Percentiles rank a stretch among this genome's conserved stretches.
phyloP scores from a whole-genome alignment of 2,113 vertebrate genomes.

The Pipra filicauda region DNA sequence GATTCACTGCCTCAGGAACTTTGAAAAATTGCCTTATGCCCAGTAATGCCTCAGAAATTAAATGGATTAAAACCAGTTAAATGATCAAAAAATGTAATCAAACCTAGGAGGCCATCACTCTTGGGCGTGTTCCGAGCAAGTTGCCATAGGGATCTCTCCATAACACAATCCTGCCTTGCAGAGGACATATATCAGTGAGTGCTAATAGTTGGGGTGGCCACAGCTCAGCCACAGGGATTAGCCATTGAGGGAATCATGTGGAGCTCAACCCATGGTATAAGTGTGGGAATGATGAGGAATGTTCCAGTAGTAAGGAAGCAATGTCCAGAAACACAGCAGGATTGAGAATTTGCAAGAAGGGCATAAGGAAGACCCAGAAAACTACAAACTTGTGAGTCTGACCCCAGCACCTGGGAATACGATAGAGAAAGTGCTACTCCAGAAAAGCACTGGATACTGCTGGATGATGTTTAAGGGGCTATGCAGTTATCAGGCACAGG shows the following conservation, averaged over 20 bases:
- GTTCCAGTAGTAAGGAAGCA: not conserved
- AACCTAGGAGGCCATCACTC: not conserved
- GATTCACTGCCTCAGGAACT: not conserved
- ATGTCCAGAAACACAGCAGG: accelerated
- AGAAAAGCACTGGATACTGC: not conserved
- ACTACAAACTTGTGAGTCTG: no score
- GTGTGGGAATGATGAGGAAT: not conserved
- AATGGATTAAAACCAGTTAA: conserved; percentile 30
- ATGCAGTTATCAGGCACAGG: not conserved
- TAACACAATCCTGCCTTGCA: not conserved
- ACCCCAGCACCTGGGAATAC: not conserved
- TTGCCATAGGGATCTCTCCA: conserved; percentile 11
- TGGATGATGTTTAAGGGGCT: not conserved
- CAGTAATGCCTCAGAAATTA: conserved; percentile 18
- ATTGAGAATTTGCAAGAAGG: not conserved
- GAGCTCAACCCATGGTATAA: accelerated
- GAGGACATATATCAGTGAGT: not conserved
- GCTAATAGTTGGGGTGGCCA: accelerated
- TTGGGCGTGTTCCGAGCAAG: not conserved
- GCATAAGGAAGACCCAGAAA: not conserved
- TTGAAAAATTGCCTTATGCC: conserved; percentile 8
- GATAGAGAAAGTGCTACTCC: not conserved
- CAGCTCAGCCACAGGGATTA: accelerated
- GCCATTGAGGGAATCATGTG: accelerated
- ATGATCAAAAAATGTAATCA: not conserved